Conservation (phyloP, 2,797 vertebrate species). For the Botia kubotai region DNA sequence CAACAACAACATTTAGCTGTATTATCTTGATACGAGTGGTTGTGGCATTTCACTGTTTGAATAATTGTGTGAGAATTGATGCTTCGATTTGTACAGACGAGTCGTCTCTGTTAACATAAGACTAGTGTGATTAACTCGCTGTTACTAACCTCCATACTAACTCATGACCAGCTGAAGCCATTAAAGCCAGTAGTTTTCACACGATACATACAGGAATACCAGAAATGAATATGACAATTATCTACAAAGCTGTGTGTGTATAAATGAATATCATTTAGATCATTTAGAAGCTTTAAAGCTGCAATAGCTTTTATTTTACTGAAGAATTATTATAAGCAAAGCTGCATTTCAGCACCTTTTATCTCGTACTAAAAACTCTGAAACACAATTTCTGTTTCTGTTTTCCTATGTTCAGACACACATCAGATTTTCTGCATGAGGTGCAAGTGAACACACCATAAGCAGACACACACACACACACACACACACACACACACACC, state of each 20-base stretch:
- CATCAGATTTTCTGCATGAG: not conserved
- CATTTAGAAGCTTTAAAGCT: not conserved
- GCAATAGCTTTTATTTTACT: not conserved
- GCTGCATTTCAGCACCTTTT: not conserved
- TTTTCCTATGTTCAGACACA: not conserved
- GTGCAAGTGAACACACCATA: not conserved
- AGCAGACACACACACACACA: not conserved
- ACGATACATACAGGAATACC: not conserved
- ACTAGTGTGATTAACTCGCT: not conserved
- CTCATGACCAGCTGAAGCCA: not conserved
- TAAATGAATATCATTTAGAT: not conserved
- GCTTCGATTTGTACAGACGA: not conserved
- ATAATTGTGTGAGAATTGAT: not conserved
- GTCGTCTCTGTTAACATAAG: not conserved
- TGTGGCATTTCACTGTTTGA: not conserved
- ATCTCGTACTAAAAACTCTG: not conserved
- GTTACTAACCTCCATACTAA: not conserved
- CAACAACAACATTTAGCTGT: conserved; percentile 9
- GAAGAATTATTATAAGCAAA: not conserved
- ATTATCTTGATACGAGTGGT: conserved; percentile 1
- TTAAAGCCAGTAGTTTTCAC: too few relatives aligned
- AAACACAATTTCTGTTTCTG: not conserved
- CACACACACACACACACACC: not conserved
- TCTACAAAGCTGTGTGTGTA: not conserved
- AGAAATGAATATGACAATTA: not conserved